A percentile compares a stretch with the other conserved stretches of the same genome.
Evolutionary conservation across 2,797 vertebrate species (phyloP).

Genomic region (Salarias fasciatus): DNA sequence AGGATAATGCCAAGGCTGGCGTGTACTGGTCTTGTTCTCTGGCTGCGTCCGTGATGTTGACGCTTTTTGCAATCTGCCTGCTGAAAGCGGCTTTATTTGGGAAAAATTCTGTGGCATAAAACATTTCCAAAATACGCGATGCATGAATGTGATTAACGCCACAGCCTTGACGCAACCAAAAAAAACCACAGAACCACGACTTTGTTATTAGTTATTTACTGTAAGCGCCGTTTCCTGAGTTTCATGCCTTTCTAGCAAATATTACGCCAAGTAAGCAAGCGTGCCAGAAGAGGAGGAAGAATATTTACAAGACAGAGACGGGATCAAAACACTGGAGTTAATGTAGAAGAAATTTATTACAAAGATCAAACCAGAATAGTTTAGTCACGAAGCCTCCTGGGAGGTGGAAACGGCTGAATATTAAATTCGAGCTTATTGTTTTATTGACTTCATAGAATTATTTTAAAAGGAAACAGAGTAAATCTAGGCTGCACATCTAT

Average conservation of each 20-base stretch:
- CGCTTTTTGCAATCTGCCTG: neutral
- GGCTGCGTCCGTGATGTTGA: neutral
- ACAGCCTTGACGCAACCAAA: neutral
- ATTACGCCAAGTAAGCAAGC: neutral
- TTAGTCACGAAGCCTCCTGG: neutral
- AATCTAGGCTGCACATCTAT: neutral
- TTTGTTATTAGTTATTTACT: neutral
- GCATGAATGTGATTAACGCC: neutral
- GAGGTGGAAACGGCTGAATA: neutral
- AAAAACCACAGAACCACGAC: neutral
- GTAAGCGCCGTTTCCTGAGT: too few species aligned
- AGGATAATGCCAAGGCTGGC: neutral
- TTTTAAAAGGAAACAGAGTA: neutral
- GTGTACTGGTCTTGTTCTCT: neutral
- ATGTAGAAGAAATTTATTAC: neutral
- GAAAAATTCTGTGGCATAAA: neutral
- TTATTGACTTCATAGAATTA: neutral
- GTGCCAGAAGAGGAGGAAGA: neutral
- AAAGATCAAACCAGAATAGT: neutral
- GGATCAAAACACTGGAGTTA: neutral
- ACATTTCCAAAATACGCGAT: neutral
- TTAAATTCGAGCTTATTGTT: neutral
- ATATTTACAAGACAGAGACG: neutral
- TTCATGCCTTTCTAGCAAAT: too few species aligned
- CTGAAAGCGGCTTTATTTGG: constrained; percentile 8